phyloP scores from a whole-genome alignment of 2,113 vertebrate genomes.

The Arvicanthis niloticus region DNA sequence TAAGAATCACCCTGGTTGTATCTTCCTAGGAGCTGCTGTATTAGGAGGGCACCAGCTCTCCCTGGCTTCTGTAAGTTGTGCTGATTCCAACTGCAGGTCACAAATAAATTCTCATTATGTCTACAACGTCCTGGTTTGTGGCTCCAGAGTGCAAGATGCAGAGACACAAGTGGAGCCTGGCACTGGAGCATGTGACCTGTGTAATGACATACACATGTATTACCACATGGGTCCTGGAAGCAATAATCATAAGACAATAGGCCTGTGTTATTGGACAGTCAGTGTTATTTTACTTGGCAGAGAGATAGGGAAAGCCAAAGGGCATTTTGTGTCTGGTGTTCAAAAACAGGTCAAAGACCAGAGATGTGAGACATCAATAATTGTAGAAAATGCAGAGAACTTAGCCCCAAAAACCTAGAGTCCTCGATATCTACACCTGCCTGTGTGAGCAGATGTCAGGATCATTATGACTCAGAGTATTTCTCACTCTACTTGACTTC shows the following conservation, averaged over 20 bases:
- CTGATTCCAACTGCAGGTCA: no score
- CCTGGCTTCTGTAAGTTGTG: neutral
- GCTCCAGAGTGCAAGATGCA: neutral
- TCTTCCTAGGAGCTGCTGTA: neutral
- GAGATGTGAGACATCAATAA: neutral
- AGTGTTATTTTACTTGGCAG: neutral
- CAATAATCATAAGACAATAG: accelerated
- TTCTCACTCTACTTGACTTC: neutral
- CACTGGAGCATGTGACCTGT: neutral
- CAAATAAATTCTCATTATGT: neutral
- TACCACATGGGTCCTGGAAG: accelerated
- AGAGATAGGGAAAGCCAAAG: accelerated
- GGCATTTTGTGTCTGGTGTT: accelerated
- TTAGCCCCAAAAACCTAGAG: neutral
- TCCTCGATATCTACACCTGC: neutral
- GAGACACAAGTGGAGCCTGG: neutral
- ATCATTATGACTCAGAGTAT: neutral
- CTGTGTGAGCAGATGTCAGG: neutral
- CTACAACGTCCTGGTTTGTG: no score
- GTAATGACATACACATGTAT: no score
- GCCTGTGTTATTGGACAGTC: neutral
- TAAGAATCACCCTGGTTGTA: no score
- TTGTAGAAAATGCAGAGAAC: no score
- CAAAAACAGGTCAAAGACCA: neutral
- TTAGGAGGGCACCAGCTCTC: neutral